A percentile compares a stretch with the other conserved stretches of the same genome.
Evolutionary conservation across 2,113 vertebrate species (phyloP).

Genomic region (Dipodomys ordii): DNA sequence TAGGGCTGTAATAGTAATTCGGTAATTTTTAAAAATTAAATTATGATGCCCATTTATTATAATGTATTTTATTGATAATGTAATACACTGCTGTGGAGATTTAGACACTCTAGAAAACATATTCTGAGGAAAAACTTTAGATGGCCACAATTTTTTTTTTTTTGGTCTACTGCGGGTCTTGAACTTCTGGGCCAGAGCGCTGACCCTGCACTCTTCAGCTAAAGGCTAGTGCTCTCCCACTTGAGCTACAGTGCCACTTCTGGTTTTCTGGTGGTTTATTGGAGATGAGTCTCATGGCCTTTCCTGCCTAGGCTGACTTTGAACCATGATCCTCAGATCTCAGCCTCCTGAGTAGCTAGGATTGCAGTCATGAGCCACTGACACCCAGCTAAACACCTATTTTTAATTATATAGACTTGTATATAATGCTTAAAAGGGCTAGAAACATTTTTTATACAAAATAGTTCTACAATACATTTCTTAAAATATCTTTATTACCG

Average conservation of each 20-base stretch:
- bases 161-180: no score
- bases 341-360: no score
- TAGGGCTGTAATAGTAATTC: constrained; percentile 9
- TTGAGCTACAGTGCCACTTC: no score
- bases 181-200: no score
- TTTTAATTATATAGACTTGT: not conserved
- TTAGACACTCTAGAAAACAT: not conserved
- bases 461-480: not conserved
- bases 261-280: no score
- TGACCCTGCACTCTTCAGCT: no score
- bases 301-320: no score
- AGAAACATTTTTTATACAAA: constrained; percentile 45
- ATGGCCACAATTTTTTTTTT: not conserved
- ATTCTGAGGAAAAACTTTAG: constrained; percentile 41
- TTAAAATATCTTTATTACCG: constrained; percentile 40
- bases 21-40: not conserved
- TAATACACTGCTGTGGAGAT: not conserved
- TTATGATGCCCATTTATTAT: constrained; percentile 15
- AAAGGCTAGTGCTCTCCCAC: no score
- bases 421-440: not conserved
- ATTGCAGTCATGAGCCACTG: no score
- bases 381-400: not conserved
- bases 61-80: constrained; percentile 27
- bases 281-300: no score
- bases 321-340: no score